Conservation (phyloP, 2,113 vertebrate species). For the Micromys minutus region DNA sequence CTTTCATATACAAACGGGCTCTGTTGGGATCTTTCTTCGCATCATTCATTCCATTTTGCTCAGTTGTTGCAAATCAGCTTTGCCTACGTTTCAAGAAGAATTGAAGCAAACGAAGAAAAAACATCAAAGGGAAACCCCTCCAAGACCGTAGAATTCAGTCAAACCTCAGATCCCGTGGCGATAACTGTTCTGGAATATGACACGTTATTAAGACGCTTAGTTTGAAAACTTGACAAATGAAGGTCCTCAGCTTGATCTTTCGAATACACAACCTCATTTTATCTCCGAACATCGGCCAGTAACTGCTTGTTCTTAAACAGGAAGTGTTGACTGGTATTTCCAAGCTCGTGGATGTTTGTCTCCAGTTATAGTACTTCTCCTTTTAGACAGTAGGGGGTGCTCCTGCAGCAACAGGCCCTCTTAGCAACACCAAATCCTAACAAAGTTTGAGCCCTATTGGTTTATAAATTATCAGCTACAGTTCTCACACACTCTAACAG, state of each 20-base stretch:
- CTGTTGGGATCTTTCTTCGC: not conserved
- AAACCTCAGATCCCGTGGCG: not conserved
- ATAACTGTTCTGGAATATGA: slow-evolving; percentile 21
- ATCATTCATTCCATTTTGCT: not conserved
- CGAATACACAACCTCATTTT: not conserved
- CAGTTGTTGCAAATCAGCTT: not conserved
- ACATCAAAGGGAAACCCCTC: not conserved
- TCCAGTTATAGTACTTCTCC: not conserved
- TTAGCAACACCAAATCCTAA: not conserved
- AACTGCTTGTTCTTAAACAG: not conserved
- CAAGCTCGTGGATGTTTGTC: not conserved
- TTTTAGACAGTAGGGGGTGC: slow-evolving; percentile 80
- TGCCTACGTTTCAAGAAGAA: not conserved
- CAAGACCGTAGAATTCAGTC: not conserved
- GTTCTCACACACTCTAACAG: slow-evolving; percentile 82
- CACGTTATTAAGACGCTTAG: slow-evolving; percentile 13
- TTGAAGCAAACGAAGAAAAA: not conserved
- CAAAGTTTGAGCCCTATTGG: slow-evolving; percentile 69
- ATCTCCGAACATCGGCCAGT: not conserved
- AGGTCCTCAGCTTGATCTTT: not conserved
- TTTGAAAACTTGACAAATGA: not conserved
- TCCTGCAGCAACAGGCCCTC: slow-evolving; percentile 76
- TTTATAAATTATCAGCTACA: slow-evolving; percentile 85
- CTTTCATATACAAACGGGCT: not conserved
- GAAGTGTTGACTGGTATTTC: not conserved